These are phyloP conservation scores for Echinops telfairi DNA, from an alignment of 2,113 vertebrate species.

Conservation along the genomic window DNA sequence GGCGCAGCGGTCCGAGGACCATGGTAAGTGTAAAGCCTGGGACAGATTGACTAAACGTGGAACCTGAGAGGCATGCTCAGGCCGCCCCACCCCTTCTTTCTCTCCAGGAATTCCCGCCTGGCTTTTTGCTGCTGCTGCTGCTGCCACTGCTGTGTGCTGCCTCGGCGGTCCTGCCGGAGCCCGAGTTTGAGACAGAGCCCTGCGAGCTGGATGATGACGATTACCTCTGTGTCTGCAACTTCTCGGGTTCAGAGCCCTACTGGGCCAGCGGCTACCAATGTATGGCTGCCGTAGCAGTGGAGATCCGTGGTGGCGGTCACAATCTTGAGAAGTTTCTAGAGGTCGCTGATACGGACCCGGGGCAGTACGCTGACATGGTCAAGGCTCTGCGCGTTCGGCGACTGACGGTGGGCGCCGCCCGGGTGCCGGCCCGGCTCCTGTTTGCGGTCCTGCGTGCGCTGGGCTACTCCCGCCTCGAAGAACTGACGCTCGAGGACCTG, in stretches of 20 bases:
- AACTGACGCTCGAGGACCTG: slow-evolving; percentile 83
- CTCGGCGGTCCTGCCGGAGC: background rate
- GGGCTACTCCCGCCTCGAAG: slow-evolving; percentile 78
- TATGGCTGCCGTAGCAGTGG: slow-evolving; percentile 71
- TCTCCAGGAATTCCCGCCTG: background rate
- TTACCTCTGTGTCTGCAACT: slow-evolving; percentile 85
- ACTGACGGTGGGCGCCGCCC: slow-evolving; percentile 75
- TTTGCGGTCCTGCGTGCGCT: slow-evolving; percentile 76
- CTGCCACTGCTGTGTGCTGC: background rate
- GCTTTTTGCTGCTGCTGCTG: slow-evolving; percentile 45
- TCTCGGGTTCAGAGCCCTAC: slow-evolving; percentile 2
- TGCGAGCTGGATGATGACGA: slow-evolving; percentile 63
- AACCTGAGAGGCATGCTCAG: background rate
- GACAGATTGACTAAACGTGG: background rate
- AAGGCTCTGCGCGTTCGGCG: slow-evolving; percentile 63
- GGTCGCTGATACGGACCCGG: background rate
- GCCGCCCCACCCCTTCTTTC: slow-evolving; percentile 27
- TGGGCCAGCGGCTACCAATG: slow-evolving; percentile 78
- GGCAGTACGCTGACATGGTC: background rate
- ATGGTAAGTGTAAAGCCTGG: slow-evolving; percentile 71
- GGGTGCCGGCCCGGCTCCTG: slow-evolving; percentile 82
- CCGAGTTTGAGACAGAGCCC: slow-evolving; percentile 29
- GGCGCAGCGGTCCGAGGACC: background rate
- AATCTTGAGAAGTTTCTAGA: slow-evolving; percentile 75
- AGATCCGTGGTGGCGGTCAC: slow-evolving; percentile 84